phyloP scores from a whole-genome alignment of 2,888 invertebrate genomes.

The Pseudolycoriella hygida region DNA sequence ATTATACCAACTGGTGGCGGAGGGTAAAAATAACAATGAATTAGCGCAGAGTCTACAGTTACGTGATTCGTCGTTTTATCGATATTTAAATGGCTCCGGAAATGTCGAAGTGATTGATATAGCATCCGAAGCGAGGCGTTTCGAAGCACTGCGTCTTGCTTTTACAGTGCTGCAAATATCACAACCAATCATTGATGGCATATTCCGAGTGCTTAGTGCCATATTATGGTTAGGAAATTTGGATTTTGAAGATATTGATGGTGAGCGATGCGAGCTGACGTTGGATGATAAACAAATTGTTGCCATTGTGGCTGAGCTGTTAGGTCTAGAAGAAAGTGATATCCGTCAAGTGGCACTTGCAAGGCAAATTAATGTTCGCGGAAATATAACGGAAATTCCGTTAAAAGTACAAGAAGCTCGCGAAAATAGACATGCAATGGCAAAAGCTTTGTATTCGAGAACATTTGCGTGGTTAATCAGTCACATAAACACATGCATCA shows the following conservation, averaged over 20 bases:
- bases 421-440: slow-evolving; percentile 86
- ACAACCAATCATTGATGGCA: slow-evolving; percentile 69
- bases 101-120: slow-evolving; percentile 52
- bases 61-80: slow-evolving; percentile 56
- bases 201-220: slow-evolving; percentile 73
- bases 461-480: slow-evolving; percentile 86
- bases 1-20: slow-evolving; percentile 79
- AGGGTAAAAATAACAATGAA: slow-evolving; percentile 62
- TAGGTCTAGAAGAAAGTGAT: slow-evolving; percentile 58
- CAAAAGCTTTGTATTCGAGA: slow-evolving; percentile 74
- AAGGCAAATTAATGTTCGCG: slow-evolving; percentile 78
- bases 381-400: slow-evolving; percentile 85
- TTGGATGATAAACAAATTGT: slow-evolving; percentile 53
- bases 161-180: slow-evolving; percentile 80
- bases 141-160: slow-evolving; percentile 73
- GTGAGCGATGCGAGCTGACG: slow-evolving; percentile 63
- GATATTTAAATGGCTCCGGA: slow-evolving; percentile 67
- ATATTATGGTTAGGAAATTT: slow-evolving; percentile 85
- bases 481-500: slow-evolving; percentile 81
- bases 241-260: slow-evolving; percentile 72
- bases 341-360: slow-evolving; percentile 57
- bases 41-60: slow-evolving; percentile 56
- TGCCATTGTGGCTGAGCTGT: slow-evolving; percentile 48
- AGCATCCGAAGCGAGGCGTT: slow-evolving; percentile 44
- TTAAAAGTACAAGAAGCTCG: slow-evolving; percentile 72